Evolutionary conservation across 2,797 vertebrate species (phyloP).

Genomic region (Sebastes glaucus): DNA sequence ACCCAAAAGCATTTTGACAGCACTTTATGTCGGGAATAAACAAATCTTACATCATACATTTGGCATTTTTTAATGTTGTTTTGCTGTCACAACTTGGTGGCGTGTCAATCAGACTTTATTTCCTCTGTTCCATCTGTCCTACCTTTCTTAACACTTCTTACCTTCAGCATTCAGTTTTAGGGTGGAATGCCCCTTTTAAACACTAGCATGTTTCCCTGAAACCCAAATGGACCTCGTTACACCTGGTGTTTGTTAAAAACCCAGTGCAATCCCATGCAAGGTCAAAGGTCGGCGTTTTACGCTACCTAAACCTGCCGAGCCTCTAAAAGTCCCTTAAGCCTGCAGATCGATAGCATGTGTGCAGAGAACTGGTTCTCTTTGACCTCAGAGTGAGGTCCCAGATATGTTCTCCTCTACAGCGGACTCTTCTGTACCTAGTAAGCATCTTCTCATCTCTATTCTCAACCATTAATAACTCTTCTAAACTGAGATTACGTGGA

Average conservation of each 20-base stretch:
- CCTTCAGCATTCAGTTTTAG: slow-evolving; percentile 12
- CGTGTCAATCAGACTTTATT: background rate
- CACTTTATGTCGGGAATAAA: background rate
- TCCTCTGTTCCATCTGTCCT: background rate
- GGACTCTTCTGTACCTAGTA: background rate
- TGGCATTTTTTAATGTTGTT: background rate
- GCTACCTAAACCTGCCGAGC: slow-evolving; percentile 70
- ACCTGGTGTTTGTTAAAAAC: slow-evolving; percentile 74
- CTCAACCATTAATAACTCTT: background rate
- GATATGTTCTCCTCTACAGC: background rate
- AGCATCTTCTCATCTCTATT: background rate
- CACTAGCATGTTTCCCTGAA: slow-evolving; percentile 40
- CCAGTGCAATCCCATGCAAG: slow-evolving; percentile 43
- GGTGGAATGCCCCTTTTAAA: slow-evolving; percentile 35
- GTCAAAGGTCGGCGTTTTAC: slow-evolving; percentile 64
- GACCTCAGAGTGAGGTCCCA: slow-evolving; percentile 21
- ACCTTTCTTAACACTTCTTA: background rate
- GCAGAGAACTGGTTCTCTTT: slow-evolving; percentile 17
- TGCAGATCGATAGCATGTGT: slow-evolving; percentile 70
- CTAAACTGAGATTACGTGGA: background rate
- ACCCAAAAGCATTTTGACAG: background rate
- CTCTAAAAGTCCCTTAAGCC: slow-evolving; percentile 58
- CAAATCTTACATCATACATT: background rate
- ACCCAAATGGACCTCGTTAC: slow-evolving; percentile 41
- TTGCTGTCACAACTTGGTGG: background rate